phyloP scores from a whole-genome alignment of 2,113 vertebrate genomes.

The Aspiorhynchus laticeps region DNA sequence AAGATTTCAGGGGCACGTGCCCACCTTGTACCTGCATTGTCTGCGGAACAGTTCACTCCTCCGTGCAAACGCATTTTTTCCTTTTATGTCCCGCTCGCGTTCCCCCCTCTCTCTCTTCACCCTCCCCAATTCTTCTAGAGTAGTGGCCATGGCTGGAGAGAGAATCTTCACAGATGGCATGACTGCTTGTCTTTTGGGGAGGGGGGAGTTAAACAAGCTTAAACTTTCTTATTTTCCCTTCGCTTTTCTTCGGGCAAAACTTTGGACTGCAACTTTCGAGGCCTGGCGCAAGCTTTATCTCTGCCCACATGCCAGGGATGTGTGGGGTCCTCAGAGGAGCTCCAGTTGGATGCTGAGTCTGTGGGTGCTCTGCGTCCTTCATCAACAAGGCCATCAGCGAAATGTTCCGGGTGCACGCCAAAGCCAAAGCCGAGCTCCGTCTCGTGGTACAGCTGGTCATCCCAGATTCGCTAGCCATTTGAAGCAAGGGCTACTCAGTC shows the following conservation, averaged over 20 bases:
- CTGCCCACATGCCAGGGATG: slow-evolving; percentile 65
- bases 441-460: slow-evolving; percentile 53
- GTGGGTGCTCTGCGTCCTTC: slow-evolving; percentile 58
- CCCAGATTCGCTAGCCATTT: slow-evolving; percentile 47
- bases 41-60: slow-evolving; percentile 43
- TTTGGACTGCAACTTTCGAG: slow-evolving; percentile 77
- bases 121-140: slow-evolving; percentile 69
- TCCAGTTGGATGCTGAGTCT: slow-evolving; percentile 57
- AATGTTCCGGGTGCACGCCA: slow-evolving; percentile 55
- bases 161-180: slow-evolving; percentile 77
- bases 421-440: slow-evolving; percentile 49
- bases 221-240: slow-evolving; percentile 76
- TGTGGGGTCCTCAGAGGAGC: slow-evolving; percentile 57
- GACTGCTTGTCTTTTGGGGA: slow-evolving; percentile 80
- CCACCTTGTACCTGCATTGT: slow-evolving; percentile 59
- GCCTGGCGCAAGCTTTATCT: slow-evolving; percentile 77
- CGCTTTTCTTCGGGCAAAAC: slow-evolving; percentile 72
- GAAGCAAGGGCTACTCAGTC: slow-evolving; percentile 42
- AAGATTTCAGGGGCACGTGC: slow-evolving; percentile 51
- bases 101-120: slow-evolving; percentile 3
- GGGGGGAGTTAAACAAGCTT: slow-evolving; percentile 75
- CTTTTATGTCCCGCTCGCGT: neutral
- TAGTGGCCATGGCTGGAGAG: slow-evolving; percentile 76
- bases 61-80: slow-evolving; percentile 41
- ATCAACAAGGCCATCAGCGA: slow-evolving; percentile 72